Percentiles rank a stretch among this genome's conserved stretches.
phyloP scores from a whole-genome alignment of 1,140 invertebrate genomes.

The Oedothorax gibbosus region DNA sequence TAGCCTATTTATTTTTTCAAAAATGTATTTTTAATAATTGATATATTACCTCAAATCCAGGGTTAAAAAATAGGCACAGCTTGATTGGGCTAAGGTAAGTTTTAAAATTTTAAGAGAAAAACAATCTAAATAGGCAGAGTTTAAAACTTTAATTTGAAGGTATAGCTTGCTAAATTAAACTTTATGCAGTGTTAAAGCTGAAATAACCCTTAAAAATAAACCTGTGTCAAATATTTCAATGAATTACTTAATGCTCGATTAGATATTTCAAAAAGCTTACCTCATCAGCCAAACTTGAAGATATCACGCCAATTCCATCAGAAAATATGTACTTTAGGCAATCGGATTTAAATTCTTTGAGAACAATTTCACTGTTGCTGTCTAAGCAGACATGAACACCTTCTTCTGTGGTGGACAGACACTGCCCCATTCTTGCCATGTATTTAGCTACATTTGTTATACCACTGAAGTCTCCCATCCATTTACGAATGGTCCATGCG shows the following conservation, averaged over 20 bases:
- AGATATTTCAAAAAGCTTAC: constrained; percentile 17
- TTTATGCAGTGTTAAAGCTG: too few relatives aligned
- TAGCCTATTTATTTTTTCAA: too few relatives aligned
- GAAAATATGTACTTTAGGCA: constrained; percentile 63
- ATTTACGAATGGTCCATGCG: constrained; percentile 60
- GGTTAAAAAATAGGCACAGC: too few relatives aligned
- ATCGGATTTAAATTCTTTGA: constrained; percentile 49
- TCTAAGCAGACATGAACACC: constrained; percentile 79
- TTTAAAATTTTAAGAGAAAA: too few relatives aligned
- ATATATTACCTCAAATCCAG: too few relatives aligned
- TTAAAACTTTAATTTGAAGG: too few relatives aligned
- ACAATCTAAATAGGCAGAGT: too few relatives aligned
- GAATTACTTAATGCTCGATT: not conserved
- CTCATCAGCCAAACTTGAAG: constrained; percentile 55
- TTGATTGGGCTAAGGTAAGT: too few relatives aligned
- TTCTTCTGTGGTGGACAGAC: constrained; percentile 76
- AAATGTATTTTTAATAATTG: too few relatives aligned
- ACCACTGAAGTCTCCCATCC: constrained; percentile 65
- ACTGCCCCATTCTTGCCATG: constrained; percentile 66
- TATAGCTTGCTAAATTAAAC: too few relatives aligned
- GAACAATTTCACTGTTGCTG: constrained; percentile 56
- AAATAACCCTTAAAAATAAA: too few relatives aligned
- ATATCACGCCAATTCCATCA: constrained; percentile 65
- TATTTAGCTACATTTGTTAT: constrained; percentile 65
- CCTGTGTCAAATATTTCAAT: not conserved